Evolutionary conservation across 35 echinoderm and acorn worm species (phyloP), one percentile per base, ranked within the genome.

Genomic region (Ophioderma brevispina): DNA sequence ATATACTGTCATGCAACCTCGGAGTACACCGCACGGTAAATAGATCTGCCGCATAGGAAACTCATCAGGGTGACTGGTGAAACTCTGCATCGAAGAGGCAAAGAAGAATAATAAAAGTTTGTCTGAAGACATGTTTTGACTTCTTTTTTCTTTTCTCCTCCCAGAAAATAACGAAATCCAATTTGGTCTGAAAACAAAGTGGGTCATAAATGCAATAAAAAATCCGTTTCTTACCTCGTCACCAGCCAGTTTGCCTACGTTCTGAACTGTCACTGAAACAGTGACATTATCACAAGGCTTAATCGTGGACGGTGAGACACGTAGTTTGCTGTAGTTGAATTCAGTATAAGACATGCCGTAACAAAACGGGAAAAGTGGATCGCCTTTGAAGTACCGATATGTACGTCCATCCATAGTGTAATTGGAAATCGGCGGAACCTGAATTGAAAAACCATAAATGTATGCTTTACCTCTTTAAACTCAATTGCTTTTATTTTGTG

Each of bases 331-430:
- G 40, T 95, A 95, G 52, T 82, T 36, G 79, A 95, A 95, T 14
- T 37, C 35, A 30, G 93, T 87, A 52, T 91, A 95, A 6, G 93
- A 95, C 33, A 95, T 64, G 30, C 93, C 93, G 70, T 95, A 95
- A 76, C 93, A 88, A 82, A 95, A 95, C 38, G 87, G 81, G 49
- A 87, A 90, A 5, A 95, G 49, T 19, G 93, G 93, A 1, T 82
- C 81, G 17, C 84, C 88, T 31, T 86, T 14, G 33, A 91, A 95
- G 75, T 91, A 95, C 25, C 93, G 83, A 39, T 95, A 95, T 0
- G 88, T 95, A 8, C 89, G 83, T 38, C 84, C 89, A 28, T 75
- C 39, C 88, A 95, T 91, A 17, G 83, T 81, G 35, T 95, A 95
- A 78, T 91, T 87, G 0, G 43, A 55, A 77, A 95, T 95, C 31